Conservation (phyloP, 2,113 vertebrate genomes). For the Phylloscopus whistleri region DNA sequence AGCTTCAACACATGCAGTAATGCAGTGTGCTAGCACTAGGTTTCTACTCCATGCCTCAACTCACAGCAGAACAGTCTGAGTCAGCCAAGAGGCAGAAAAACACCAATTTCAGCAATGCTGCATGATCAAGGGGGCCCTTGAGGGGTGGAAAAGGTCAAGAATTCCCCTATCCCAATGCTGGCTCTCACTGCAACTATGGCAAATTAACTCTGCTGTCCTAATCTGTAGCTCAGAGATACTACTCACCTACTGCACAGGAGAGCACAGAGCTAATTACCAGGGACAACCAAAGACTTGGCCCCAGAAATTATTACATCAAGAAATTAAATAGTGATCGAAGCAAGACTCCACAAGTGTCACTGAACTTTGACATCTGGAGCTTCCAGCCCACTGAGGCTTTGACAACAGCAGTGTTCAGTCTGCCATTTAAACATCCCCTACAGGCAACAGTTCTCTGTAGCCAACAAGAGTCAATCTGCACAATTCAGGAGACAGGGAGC, state of each 20-base stretch:
- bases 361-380: conserved; percentile 28
- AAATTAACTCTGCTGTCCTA: conserved; percentile 38
- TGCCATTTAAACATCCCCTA: background rate
- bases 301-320: background rate
- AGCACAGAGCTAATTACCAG: background rate
- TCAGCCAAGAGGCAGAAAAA: conserved; percentile 57
- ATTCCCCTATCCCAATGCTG: background rate
- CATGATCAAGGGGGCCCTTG: conserved; percentile 18
- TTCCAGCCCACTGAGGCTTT: background rate
- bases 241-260: background rate
- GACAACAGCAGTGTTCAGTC: background rate
- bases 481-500: background rate
- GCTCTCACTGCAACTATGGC: background rate
- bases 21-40: background rate
- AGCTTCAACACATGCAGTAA: background rate
- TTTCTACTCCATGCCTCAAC: background rate
- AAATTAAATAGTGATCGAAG: background rate
- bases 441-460: background rate
- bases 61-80: background rate
- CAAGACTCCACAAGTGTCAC: background rate
- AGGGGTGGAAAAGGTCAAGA: conserved; percentile 52
- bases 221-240: background rate
- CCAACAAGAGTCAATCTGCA: background rate
- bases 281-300: background rate
- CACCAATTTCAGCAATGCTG: conserved; percentile 19